These are phyloP conservation scores for Acleris laterana DNA, from an alignment of 2,888 invertebrate species.

Conservation along the genomic window DNA sequence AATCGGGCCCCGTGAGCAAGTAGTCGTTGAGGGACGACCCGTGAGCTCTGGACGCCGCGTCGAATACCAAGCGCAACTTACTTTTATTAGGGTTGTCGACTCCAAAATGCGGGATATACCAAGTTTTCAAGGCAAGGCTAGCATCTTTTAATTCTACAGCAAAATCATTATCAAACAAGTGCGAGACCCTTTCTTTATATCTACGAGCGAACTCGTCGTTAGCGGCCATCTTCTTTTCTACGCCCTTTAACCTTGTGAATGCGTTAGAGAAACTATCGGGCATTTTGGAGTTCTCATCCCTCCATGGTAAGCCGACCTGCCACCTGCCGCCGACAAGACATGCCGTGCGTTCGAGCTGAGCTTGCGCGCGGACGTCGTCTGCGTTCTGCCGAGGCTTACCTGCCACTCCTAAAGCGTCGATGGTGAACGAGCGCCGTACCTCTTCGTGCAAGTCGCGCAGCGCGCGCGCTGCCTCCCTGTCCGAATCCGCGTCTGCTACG, in stretches of 20 bases:
- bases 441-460: slow-evolving; percentile 27
- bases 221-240: slow-evolving; percentile 41
- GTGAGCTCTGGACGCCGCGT: slow-evolving; percentile 39
- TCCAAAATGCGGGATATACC: slow-evolving; percentile 47
- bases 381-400: slow-evolving; percentile 36
- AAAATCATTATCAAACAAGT: slow-evolving; percentile 42
- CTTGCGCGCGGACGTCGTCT: slow-evolving; percentile 33
- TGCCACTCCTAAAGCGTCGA: slow-evolving; percentile 40
- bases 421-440: slow-evolving; percentile 32
- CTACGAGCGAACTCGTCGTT: slow-evolving; percentile 29
- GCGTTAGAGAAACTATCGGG: slow-evolving; percentile 41
- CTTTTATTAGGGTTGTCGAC: slow-evolving; percentile 44
- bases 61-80: slow-evolving; percentile 42
- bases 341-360: slow-evolving; percentile 39
- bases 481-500: too few species aligned
- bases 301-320: slow-evolving; percentile 45
- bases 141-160: slow-evolving; percentile 33
- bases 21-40: slow-evolving; percentile 39
- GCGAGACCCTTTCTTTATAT: slow-evolving; percentile 41
- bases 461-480: neutral
- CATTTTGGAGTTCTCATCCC: slow-evolving; percentile 35
- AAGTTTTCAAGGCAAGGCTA: slow-evolving; percentile 21
- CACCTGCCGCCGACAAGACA: slow-evolving; percentile 38
- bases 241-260: slow-evolving; percentile 14
- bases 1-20: slow-evolving; percentile 44